Percentiles rank a stretch among this genome's conserved stretches.
Evolutionary conservation across 2,113 vertebrate species (phyloP).

Genomic region (Petromus typicus): DNA sequence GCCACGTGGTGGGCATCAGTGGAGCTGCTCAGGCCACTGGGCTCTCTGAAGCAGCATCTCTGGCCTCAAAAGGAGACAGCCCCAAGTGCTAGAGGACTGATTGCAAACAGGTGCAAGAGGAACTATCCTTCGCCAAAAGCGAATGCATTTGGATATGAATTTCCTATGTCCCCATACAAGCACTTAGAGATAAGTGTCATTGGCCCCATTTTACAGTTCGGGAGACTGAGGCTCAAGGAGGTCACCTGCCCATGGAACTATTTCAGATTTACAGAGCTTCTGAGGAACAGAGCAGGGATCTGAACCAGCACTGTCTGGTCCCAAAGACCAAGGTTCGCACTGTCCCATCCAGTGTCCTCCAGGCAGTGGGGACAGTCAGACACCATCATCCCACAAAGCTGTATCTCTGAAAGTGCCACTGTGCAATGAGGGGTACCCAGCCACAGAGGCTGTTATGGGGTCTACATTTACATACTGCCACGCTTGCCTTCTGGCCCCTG

Average conservation of each 20-base stretch:
- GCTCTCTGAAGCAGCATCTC: background rate
- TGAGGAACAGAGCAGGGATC: background rate
- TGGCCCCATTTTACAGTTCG: background rate
- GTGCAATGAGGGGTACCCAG: background rate
- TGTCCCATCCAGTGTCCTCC: background rate
- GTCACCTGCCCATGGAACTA: background rate
- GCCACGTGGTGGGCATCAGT: background rate
- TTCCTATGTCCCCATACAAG: background rate
- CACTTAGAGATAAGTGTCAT: background rate
- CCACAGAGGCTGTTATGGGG: accelerated
- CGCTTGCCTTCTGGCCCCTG: background rate
- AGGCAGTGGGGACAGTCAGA: background rate
- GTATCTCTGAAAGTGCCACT: accelerated
- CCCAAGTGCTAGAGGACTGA: background rate
- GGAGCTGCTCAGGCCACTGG: background rate
- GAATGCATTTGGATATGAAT: background rate
- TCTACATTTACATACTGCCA: background rate
- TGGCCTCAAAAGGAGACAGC: background rate
- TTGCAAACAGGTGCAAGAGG: background rate
- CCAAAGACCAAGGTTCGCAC: background rate
- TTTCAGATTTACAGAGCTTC: background rate
- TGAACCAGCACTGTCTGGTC: background rate
- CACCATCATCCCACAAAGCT: background rate
- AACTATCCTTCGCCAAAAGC: background rate
- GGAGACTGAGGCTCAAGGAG: background rate